A percentile compares a stretch with the other conserved stretches of the same genome.
Evolutionary conservation across 1,140 invertebrate genomes (phyloP).

Genomic region (Lordiphosa stackelbergi): DNA sequence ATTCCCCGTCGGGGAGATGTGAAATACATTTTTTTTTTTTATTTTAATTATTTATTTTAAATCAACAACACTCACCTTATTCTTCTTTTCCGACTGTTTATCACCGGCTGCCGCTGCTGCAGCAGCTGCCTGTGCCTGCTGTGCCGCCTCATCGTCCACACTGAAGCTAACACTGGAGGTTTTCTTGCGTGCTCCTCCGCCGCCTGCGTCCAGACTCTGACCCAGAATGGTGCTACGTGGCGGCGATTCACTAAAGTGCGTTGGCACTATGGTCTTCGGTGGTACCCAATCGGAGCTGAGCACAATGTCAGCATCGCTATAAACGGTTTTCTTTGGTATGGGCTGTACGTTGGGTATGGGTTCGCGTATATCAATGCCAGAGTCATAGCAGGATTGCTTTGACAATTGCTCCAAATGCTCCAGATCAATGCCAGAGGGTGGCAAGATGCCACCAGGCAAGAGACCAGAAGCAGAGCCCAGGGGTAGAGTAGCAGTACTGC

Average conservation of each 20-base stretch:
- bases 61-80: slow-evolving; percentile 79
- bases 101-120: slow-evolving; percentile 79
- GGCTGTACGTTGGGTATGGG: slow-evolving; percentile 80
- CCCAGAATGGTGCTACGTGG: slow-evolving; percentile 75
- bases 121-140: slow-evolving; percentile 68
- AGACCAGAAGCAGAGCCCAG: background rate
- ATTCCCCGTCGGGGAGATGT: slow-evolving; percentile 77
- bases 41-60: background rate
- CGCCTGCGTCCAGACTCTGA: slow-evolving; percentile 62
- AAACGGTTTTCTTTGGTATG: slow-evolving; percentile 79
- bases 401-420: slow-evolving; percentile 71
- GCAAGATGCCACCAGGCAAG: slow-evolving; percentile 18
- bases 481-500: background rate
- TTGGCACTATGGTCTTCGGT: slow-evolving; percentile 85
- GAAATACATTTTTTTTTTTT: too few relatives aligned
- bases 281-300: slow-evolving; percentile 90
- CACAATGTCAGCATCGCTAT: slow-evolving; percentile 91
- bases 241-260: slow-evolving; percentile 79
- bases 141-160: slow-evolving; percentile 79
- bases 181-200: slow-evolving; percentile 82
- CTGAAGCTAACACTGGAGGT: slow-evolving; percentile 86
- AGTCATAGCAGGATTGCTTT: slow-evolving; percentile 90
- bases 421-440: slow-evolving; percentile 58
- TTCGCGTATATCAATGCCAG: slow-evolving; percentile 91
- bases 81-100: slow-evolving; percentile 79